Evolutionary conservation across 2,888 invertebrate species (phyloP).

Genomic region (Tribolium freemani): DNA sequence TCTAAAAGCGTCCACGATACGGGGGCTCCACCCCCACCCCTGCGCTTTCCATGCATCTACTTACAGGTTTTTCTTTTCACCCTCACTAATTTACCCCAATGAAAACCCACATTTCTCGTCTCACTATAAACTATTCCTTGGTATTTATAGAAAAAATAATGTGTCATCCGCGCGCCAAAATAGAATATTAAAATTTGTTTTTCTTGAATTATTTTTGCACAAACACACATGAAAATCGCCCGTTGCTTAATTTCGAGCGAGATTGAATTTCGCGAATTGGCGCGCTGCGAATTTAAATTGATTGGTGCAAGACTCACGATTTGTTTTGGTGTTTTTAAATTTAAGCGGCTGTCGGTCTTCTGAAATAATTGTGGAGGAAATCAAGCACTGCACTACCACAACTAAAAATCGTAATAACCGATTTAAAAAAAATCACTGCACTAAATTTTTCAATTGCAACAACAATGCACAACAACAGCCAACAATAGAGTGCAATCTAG

Average conservation of each 20-base stretch:
- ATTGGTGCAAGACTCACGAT: constrained; percentile 35
- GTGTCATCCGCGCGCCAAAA: constrained; percentile 20
- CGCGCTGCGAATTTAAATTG: constrained; percentile 32
- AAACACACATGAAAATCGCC: neutral
- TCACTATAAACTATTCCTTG: neutral
- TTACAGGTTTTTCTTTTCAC: constrained; percentile 24
- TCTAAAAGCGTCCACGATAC: constrained; percentile 35
- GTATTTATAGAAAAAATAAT: neutral
- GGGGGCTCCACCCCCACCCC: constrained; percentile 36
- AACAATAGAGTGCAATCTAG: constrained; percentile 55
- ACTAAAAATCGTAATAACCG: constrained; percentile 15
- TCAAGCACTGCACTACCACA: constrained; percentile 43
- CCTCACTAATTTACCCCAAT: constrained; percentile 19
- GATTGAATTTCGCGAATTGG: constrained; percentile 2
- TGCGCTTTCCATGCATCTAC: constrained; percentile 37
- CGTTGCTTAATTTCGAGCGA: neutral
- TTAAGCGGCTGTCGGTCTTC: constrained; percentile 24
- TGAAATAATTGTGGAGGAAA: constrained; percentile 8
- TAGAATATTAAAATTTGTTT: neutral
- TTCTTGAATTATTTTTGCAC: no score
- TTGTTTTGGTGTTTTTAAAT: constrained; percentile 30
- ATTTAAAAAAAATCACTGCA: constrained; percentile 31
- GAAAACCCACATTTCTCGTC: neutral
- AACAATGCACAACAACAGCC: constrained; percentile 49
- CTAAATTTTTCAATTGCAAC: constrained; percentile 20